Evolutionary conservation across 2,797 vertebrate genomes (phyloP), one percentile per base, ranked within the genome.

Genomic region (Halcyon chelicuti): DNA sequence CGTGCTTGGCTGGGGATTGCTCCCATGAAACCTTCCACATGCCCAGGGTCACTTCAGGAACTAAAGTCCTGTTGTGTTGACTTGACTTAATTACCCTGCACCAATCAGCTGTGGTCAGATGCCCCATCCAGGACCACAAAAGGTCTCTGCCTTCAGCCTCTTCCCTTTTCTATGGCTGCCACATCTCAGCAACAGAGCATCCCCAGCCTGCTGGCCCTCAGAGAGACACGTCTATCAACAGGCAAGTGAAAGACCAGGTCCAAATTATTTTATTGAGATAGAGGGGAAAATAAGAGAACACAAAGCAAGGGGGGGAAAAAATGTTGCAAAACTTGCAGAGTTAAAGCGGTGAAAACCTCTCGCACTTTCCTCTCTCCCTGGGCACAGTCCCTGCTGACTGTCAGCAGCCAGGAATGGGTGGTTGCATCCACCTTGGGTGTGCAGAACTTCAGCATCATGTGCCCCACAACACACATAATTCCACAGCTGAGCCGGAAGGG

Each of bases 401-500:
- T 39, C 21, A 54, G 73, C 47, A 67, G 54, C 16, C 31, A 14
- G 10, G 31, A 63, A 22, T 11, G 37, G n/a, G n/a, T 3, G 18
- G 29, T 42, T 66, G 39, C n/a, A 61, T 22, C 35, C 33, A 14
- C 33, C 62, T 26, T 33, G 58, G 17, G 18, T 1, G 1, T 35
- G 66, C 35, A 68, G 70, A 11, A 37, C 76, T 42, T 23, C 46
- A 19, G 1, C 6, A 2, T 14, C 12, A 5, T 1, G 2, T 67
- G 25, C 14, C 26, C 21, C n/a, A 46, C 3, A 12, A 49, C 47
- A 9, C 0, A 2, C 1, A 5, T 4, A 12, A 40, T 61, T 77
- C 46, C 29, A 46, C 2, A 1, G 35, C 26, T 77, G 66, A 57
- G 42, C 28, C 77, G 39, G 39, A 75, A 31, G 29, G 58, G 14